These are phyloP conservation scores for Lissonota sp. DNA, from an alignment of 2,888 invertebrate genomes.

Conservation along the genomic window DNA sequence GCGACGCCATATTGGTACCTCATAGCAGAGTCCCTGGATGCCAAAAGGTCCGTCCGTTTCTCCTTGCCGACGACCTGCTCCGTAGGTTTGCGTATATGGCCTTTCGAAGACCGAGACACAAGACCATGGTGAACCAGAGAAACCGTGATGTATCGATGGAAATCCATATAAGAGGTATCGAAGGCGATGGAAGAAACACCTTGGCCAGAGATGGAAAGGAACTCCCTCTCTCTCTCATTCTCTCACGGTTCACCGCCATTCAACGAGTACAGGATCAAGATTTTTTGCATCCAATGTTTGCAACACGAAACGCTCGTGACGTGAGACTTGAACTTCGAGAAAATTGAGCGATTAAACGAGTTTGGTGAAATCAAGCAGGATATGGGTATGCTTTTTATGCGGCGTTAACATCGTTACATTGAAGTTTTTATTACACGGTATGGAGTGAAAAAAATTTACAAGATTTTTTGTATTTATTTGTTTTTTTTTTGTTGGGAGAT, in stretches of 20 bases:
- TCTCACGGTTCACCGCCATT: neutral
- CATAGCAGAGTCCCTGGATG: slow-evolving; percentile 6
- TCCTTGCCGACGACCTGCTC: slow-evolving; percentile 30
- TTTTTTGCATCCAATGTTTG: neutral
- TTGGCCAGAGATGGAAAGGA: slow-evolving; percentile 44
- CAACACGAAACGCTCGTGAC: slow-evolving; percentile 5
- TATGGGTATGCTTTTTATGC: neutral
- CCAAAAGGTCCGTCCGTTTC: neutral
- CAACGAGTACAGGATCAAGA: neutral
- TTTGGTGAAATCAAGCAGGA: neutral
- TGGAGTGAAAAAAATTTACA: too few relatives aligned
- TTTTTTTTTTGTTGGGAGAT: too few relatives aligned
- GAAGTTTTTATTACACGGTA: neutral
- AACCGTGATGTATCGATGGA: slow-evolving; percentile 29
- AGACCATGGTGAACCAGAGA: neutral
- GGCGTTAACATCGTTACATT: neutral
- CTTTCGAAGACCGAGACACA: slow-evolving; percentile 46
- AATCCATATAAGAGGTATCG: slow-evolving; percentile 46
- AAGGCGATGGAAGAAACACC: slow-evolving; percentile 59
- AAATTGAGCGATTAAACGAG: slow-evolving; percentile 56
- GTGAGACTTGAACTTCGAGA: slow-evolving; percentile 12
- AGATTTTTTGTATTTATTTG: too few relatives aligned
- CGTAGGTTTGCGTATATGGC: slow-evolving; percentile 51
- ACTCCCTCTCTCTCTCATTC: slow-evolving; percentile 1
- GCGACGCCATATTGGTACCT: slow-evolving; percentile 33